Base-by-base conservation (phyloP, 2,888 invertebrate species). In the Sceliomorpha sp. region DNA sequence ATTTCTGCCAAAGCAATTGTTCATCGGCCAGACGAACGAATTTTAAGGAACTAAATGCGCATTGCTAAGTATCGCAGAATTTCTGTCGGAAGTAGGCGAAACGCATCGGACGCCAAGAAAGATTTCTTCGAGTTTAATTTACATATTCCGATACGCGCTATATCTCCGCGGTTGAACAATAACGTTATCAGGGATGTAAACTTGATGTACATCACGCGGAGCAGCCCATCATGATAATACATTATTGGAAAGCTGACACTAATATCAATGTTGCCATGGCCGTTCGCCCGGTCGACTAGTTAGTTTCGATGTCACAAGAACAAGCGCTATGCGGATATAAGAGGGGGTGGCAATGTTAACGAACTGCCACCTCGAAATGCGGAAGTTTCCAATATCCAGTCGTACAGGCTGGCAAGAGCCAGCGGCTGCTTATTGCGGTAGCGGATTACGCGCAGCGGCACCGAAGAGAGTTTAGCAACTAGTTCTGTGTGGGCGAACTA, bases 381-480 rank as follows among this genome's bases (percentile, higher is more conserved):
- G 51, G 64, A 74, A 75, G 75, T 74, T 70, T 71, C 63, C 63
- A 59, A 70, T 70, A 73, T 70, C 72, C 51, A 60, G 62, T 42
- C 14, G 26, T 10, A 4, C 1, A 4, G 27, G 17, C 13, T 17
- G n/a, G 10, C 7, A 44, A 37, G 37, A 14, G 14, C 53, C n/a
- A 37, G 32, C 47, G 27, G 26, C 17, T 29, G 32, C 34, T 40
- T 29, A 60, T 50, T 37, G 13, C 44, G 27, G 42, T 10, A 34
- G 12, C 31, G 39, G 60, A 55, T 67, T 63, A 58, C 44, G 58
- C 29, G 20, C 53, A 24, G 47, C 31, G 31, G 24, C 36, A 27
- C 29, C 58, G 64, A 72, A 72, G 74, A 77, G 75, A 79, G 77
- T 78, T 74, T 72, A 74, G 71, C 72, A 74, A 76, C 75, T 80